Conservation (phyloP, 1,140 invertebrate species). For the Temnothorax nylanderi region DNA sequence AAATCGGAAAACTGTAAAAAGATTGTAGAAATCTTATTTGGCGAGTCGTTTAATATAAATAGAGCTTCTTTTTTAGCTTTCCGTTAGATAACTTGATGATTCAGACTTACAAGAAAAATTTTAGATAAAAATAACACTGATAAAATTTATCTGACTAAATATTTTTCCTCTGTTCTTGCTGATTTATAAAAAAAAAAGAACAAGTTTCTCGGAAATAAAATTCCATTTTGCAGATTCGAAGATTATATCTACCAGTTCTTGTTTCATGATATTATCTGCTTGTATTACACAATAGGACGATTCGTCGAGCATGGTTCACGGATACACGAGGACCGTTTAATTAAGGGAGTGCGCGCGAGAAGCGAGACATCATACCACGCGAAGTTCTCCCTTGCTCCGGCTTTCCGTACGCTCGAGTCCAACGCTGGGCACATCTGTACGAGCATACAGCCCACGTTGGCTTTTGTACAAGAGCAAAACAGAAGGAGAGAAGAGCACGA, state of each 20-base stretch:
- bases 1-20: neutral
- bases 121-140: neutral
- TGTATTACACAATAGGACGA: neutral
- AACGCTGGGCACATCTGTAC: constrained; percentile 70
- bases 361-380: neutral
- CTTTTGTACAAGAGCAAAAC: constrained; percentile 76
- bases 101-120: neutral
- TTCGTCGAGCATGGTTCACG: neutral
- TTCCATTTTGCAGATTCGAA: neutral
- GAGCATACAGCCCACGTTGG: constrained; percentile 66
- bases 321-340: constrained; percentile 5
- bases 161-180: neutral
- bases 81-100: neutral
- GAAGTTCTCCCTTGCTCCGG: constrained; percentile 39
- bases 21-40: neutral
- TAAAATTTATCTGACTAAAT: neutral
- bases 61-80: neutral
- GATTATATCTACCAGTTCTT: neutral
- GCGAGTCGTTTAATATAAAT: neutral
- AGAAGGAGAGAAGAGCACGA: constrained; percentile 57
- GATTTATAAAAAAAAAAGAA: neutral
- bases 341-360: neutral
- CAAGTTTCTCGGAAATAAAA: neutral
- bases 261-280: neutral
- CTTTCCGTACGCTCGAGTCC: constrained; percentile 53